A percentile compares a stretch with the other conserved stretches of the same genome.
phyloP scores from a whole-genome alignment of 2,113 vertebrate genomes.

The Neotoma lepida region DNA sequence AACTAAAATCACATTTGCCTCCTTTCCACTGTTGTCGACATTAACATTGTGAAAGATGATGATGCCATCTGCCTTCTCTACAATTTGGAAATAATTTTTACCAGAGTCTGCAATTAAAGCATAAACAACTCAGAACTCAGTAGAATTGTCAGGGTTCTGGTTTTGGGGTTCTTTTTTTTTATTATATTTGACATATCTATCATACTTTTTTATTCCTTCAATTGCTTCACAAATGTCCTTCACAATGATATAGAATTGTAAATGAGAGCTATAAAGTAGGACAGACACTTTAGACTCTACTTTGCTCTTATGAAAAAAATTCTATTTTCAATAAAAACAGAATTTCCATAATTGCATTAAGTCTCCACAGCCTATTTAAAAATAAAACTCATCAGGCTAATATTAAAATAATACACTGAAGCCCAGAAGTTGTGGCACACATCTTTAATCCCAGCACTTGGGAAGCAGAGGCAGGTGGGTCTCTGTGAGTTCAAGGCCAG shows the following conservation, averaged over 20 bases:
- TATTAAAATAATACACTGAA: neutral
- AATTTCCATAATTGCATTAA: neutral
- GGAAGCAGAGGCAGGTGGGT: neutral
- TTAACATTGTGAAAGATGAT: neutral
- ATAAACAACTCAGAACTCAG: neutral
- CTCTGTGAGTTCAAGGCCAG: neutral
- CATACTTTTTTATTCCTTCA: neutral
- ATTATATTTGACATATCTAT: neutral
- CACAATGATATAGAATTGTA: neutral
- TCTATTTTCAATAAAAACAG: neutral
- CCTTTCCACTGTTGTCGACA: neutral
- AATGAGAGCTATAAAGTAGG: too few species aligned
- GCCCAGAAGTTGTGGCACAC: neutral
- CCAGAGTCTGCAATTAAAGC: neutral
- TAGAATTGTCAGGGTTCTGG: neutral
- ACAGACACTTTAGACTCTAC: neutral
- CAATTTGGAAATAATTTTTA: neutral
- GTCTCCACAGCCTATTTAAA: neutral
- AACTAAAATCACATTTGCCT: neutral
- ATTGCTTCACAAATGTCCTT: neutral
- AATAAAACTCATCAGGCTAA: neutral
- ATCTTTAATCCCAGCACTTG: neutral
- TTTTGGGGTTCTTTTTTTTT: neutral
- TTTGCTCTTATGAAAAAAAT: neutral
- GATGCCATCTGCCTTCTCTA: neutral